Evolutionary conservation across 1,140 invertebrate species (phyloP).

Genomic region (Camponotus pennsylvanicus): DNA sequence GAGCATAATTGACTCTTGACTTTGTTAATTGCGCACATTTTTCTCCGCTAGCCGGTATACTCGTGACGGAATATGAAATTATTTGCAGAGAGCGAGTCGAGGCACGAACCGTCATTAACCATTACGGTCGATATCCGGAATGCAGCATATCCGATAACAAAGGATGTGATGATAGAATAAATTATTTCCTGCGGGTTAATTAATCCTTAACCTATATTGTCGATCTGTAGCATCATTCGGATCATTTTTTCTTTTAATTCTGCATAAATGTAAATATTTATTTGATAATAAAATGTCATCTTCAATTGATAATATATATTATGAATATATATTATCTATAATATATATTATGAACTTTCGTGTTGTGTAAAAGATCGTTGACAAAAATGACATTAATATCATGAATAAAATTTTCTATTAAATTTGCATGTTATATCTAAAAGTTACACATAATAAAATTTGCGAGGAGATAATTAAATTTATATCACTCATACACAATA

Average conservation of each 20-base stretch:
- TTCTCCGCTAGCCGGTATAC: background rate
- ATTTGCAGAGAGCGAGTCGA: background rate
- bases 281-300: background rate
- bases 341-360: background rate
- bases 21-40: constrained; percentile 63
- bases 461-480: background rate
- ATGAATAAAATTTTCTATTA: background rate
- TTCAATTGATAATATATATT: background rate
- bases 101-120: background rate
- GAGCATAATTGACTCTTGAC: constrained; percentile 66
- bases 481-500: background rate
- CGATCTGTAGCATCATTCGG: too few relatives aligned
- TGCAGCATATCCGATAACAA: background rate
- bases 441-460: background rate
- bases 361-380: background rate
- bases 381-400: background rate
- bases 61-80: constrained; percentile 36
- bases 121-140: background rate
- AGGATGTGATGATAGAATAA: background rate
- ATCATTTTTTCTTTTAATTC: background rate
- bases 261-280: background rate
- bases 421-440: background rate
- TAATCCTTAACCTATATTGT: background rate
- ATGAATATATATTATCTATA: background rate
- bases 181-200: constrained; percentile 10